Percentiles rank a stretch among this genome's conserved stretches.
These are phyloP conservation scores for Apostichopus japonicus DNA, from an alignment of 35 echinoderm and acorn worm species.

Conservation along the genomic window DNA sequence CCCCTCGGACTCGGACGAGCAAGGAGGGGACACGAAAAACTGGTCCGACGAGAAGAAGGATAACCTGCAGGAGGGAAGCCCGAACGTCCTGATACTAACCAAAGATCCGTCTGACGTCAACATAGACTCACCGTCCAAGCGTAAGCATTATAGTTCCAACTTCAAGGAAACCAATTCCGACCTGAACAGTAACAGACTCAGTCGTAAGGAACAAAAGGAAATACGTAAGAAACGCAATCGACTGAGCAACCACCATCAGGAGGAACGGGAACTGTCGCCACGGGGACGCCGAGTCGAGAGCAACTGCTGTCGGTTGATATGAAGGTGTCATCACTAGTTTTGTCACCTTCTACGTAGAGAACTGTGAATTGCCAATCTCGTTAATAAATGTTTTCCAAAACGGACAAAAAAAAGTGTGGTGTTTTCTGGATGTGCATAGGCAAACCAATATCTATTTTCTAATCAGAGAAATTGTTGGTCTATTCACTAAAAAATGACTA, in stretches of 20 bases:
- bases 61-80: constrained; percentile 59
- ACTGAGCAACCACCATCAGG: constrained; percentile 65
- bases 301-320: constrained; percentile 94
- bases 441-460: neutral
- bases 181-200: constrained; percentile 79
- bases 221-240: constrained; percentile 89
- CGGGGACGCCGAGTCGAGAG: constrained; percentile 74
- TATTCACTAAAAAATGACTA: neutral
- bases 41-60: constrained; percentile 76
- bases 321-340: constrained; percentile 7
- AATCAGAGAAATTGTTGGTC: constrained; percentile 11
- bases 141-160: constrained; percentile 78
- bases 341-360: neutral
- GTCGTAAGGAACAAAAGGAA: constrained; percentile 67
- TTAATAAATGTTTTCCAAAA: neutral
- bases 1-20: constrained; percentile 92
- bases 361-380: neutral
- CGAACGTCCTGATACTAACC: constrained; percentile 58
- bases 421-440: neutral
- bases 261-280: constrained; percentile 55
- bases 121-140: constrained; percentile 71
- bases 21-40: constrained; percentile 46
- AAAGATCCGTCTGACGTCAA: constrained; percentile 61
- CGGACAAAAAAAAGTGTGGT: constrained; percentile 6
- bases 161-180: constrained; percentile 76